phyloP scores from a whole-genome alignment of 1,140 invertebrate species.

The Varroa destructor region DNA sequence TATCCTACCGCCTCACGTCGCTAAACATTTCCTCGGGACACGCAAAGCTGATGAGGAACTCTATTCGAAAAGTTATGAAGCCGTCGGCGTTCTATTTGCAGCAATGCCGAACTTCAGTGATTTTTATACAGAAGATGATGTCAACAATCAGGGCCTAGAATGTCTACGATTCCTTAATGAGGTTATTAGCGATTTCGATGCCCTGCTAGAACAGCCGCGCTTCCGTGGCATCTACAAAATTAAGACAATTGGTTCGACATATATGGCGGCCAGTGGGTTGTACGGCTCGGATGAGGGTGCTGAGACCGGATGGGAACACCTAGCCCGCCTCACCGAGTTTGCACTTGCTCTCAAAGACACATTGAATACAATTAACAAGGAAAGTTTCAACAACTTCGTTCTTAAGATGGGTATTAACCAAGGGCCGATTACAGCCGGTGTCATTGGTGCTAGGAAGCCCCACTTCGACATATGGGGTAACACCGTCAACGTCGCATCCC shows the following conservation, averaged over 20 bases:
- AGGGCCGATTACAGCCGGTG: constrained; percentile 82
- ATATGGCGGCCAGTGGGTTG: constrained; percentile 89
- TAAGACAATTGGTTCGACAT: constrained; percentile 92
- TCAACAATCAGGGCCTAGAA: constrained; percentile 89
- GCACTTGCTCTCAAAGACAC: constrained; percentile 75
- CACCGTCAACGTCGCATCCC: constrained; percentile 83
- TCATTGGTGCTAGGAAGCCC: constrained; percentile 82
- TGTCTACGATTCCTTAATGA: constrained; percentile 91
- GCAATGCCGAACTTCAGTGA: constrained; percentile 90
- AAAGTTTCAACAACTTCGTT: constrained; percentile 89
- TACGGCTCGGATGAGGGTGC: constrained; percentile 53
- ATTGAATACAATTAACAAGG: constrained; percentile 76
- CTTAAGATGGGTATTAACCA: constrained; percentile 89
- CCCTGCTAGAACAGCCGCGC: constrained; percentile 63
- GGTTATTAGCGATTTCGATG: constrained; percentile 95
- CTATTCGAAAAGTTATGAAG: constrained; percentile 80
- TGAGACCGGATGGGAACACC: constrained; percentile 63
- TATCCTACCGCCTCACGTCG: constrained; percentile 65
- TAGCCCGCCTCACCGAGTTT: constrained; percentile 72
- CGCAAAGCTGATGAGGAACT: constrained; percentile 49
- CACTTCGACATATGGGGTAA: constrained; percentile 88
- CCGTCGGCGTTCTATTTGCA: constrained; percentile 80
- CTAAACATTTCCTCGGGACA: constrained; percentile 70
- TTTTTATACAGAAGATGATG: constrained; percentile 86
- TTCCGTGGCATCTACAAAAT: constrained; percentile 84